Evolutionary conservation across 2,888 invertebrate species (phyloP).

Genomic region (Tipula helvola): DNA sequence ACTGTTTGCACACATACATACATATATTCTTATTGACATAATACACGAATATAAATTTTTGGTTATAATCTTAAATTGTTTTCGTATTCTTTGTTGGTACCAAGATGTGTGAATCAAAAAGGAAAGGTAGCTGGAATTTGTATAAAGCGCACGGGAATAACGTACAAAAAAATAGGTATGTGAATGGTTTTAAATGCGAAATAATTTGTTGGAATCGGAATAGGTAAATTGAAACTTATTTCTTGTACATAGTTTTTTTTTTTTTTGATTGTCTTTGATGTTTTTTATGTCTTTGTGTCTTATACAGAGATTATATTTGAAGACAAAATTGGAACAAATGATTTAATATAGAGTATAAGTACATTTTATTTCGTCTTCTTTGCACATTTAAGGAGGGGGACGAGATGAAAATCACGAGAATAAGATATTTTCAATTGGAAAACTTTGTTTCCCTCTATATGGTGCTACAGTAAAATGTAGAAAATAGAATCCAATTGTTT

Average conservation of each 20-base stretch:
- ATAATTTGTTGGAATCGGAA: neutral
- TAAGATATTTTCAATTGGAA: neutral
- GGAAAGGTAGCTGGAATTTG: neutral
- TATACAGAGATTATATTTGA: neutral
- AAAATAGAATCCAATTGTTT: neutral
- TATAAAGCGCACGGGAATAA: neutral
- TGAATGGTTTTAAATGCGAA: neutral
- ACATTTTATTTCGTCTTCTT: neutral
- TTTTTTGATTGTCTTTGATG: neutral
- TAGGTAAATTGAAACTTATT: neutral
- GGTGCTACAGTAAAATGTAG: neutral
- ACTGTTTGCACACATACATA: neutral
- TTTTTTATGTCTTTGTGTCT: neutral
- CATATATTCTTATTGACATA: neutral
- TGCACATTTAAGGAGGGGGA: neutral
- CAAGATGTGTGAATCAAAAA: neutral
- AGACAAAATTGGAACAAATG: neutral
- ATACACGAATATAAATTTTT: neutral
- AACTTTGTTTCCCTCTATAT: neutral
- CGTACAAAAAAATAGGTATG: neutral
- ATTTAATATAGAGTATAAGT: neutral
- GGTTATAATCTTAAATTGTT: neutral
- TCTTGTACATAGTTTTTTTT: neutral
- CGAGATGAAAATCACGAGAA: neutral
- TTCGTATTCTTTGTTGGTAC: neutral